Percentiles rank a stretch among this genome's conserved stretches.
Conservation (phyloP, 2,888 invertebrate species). For the Sinohyriopsis cumingii region DNA sequence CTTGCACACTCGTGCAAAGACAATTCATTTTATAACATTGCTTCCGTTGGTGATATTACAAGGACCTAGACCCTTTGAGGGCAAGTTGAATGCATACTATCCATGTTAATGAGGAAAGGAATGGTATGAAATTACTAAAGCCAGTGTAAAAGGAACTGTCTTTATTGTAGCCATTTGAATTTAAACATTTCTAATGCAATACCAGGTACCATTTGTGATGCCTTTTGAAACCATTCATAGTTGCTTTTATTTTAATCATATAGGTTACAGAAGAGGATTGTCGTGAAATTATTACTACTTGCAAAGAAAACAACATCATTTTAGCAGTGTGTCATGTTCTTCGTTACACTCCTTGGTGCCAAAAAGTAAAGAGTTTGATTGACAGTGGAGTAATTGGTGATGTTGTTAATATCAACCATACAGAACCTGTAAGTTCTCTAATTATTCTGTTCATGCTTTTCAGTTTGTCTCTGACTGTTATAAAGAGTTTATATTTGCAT, state of each 20-base stretch:
- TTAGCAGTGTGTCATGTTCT: constrained; percentile 73
- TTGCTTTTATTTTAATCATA: background rate
- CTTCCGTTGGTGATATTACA: no score
- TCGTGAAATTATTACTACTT: constrained; percentile 67
- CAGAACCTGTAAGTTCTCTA: constrained; percentile 69
- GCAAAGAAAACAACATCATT: constrained; percentile 65
- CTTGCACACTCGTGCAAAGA: no score
- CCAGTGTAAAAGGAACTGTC: no score
- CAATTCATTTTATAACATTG: no score
- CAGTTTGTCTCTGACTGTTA: no score
- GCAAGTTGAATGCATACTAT: no score
- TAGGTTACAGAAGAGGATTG: constrained; percentile 72
- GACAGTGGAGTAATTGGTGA: constrained; percentile 71
- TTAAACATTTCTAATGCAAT: background rate
- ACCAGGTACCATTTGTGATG: background rate
- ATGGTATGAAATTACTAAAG: no score
- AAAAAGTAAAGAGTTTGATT: constrained; percentile 69
- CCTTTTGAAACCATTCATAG: background rate
- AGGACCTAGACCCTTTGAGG: no score
- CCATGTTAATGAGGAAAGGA: no score
- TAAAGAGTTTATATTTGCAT: no score
- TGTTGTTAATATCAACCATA: constrained; percentile 72
- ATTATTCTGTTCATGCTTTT: no score
- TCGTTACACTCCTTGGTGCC: constrained; percentile 69
- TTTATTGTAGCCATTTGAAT: no score